These are phyloP conservation scores for Drosophila eugracilis DNA, from an alignment of 1,140 invertebrate genomes.

Conservation along the genomic window DNA sequence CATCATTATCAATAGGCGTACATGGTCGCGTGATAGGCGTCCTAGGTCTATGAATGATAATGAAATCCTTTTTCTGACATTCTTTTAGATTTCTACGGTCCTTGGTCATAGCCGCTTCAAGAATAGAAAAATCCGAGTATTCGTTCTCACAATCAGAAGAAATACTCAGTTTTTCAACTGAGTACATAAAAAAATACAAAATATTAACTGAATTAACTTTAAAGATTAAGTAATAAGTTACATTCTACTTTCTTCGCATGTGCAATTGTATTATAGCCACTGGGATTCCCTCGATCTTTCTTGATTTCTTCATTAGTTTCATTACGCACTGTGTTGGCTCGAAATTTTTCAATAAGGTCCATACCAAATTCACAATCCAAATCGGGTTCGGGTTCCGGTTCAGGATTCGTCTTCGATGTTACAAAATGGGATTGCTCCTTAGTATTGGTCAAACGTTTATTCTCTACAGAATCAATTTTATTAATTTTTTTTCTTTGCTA, in stretches of 20 bases:
- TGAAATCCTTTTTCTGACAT: not conserved
- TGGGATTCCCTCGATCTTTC: not conserved
- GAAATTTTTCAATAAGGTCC: constrained; percentile 51
- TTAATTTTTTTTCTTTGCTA: not conserved
- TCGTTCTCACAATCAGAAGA: too few species aligned
- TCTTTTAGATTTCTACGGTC: not conserved
- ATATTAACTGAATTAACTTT: too few species aligned
- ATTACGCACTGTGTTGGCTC: constrained; percentile 21
- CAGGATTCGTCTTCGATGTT: not conserved
- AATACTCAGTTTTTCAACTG: too few species aligned
- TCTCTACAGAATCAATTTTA: constrained; percentile 19
- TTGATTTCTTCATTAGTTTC: not conserved
- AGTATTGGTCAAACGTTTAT: not conserved
- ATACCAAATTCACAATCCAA: constrained; percentile 59
- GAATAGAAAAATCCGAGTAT: too few species aligned
- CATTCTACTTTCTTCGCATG: not conserved
- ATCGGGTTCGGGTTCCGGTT: constrained; percentile 30
- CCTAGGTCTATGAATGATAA: not conserved
- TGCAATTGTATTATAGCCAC: not conserved
- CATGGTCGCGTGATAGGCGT: not conserved
- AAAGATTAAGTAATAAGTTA: too few species aligned
- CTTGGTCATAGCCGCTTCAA: not conserved
- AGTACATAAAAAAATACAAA: too few species aligned
- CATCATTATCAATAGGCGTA: not conserved
- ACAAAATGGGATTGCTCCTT: not conserved